Evolutionary conservation across 2,888 invertebrate genomes (phyloP).

Genomic region (Lottia gigantea): DNA sequence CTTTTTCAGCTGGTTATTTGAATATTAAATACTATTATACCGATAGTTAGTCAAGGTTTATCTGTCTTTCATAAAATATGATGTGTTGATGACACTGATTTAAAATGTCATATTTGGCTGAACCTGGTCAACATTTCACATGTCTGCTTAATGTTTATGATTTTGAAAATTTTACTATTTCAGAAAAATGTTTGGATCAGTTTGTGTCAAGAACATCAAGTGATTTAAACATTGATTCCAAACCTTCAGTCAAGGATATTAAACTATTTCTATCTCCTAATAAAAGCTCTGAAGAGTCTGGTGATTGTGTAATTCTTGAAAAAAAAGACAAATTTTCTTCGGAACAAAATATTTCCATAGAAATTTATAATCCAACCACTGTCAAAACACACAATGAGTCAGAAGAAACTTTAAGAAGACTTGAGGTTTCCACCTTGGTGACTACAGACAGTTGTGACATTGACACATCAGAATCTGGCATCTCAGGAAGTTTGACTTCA

Average conservation of each 20-base stretch:
- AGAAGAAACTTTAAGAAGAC: not conserved
- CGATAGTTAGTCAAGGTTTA: too few species aligned
- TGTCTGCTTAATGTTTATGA: too few species aligned
- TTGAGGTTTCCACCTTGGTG: not conserved
- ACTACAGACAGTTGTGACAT: not conserved
- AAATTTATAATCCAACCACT: not conserved
- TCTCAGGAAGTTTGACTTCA: not conserved
- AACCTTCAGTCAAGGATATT: not conserved
- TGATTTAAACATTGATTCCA: not conserved
- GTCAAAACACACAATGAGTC: not conserved
- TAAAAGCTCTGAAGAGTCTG: not conserved
- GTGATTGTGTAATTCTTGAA: constrained; percentile 11
- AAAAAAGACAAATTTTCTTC: constrained; percentile 13
- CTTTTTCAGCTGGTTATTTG: too few species aligned
- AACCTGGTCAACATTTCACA: too few species aligned
- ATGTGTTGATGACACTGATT: too few species aligned
- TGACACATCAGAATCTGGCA: not conserved
- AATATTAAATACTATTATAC: too few species aligned
- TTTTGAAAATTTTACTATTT: constrained; percentile 23
- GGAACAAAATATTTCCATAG: not conserved
- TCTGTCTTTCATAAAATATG: too few species aligned
- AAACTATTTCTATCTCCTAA: constrained; percentile 1
- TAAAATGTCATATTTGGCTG: too few species aligned
- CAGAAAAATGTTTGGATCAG: constrained; percentile 38
- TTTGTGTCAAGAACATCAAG: constrained; percentile 26